Base-by-base conservation (phyloP, 2,888 invertebrate genomes). In the Drosophila kambysellisi region DNA sequence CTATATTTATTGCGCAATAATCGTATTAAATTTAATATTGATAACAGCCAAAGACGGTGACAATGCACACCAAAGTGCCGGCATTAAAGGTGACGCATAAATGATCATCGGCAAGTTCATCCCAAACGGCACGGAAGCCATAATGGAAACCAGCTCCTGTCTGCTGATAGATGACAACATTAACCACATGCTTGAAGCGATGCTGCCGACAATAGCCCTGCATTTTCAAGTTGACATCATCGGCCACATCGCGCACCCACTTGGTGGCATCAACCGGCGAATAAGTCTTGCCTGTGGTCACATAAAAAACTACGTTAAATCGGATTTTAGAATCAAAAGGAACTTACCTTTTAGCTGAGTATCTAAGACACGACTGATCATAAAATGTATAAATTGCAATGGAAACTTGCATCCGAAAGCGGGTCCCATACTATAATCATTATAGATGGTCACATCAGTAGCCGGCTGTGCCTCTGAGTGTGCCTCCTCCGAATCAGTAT, bases 121-220 rank as follows among this genome's bases (percentile, higher is more conserved):
- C 85, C 89, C 85, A 85, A 37, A 85, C 62, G 2, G 89, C 84
- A 7, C 85, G 82, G 25, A 87, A 80, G 4, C 82, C 84, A n/a
- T 72, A 76, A 33, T 69, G 74, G 32, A 82, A 84, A 0, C 85
- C 85, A 9, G 69, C 77, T 7, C 85, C 85, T 17, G 50, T 87
- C 33, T 85, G 87, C 57, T 87, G 85, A 41, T 80, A 85, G 4
- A 85, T 52, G 53, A 74, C 57, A 2, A 72, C 70, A 48, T 80
- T 81, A 0, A 89, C 58, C 6, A 88, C 77, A 11, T 83, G 80
- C 60, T 83, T 86, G 50, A 68, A 86, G 17, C 88, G 85, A 2
- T 76, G 67, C 30, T 60, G 51, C 2, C 30, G 53, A 29, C 74
- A 68, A 12, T n/a, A n/a, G 2, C 76, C 83, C 17, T 57, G 72